Conservation (phyloP, 2,113 vertebrate genomes). For the Petaurus breviceps region DNA sequence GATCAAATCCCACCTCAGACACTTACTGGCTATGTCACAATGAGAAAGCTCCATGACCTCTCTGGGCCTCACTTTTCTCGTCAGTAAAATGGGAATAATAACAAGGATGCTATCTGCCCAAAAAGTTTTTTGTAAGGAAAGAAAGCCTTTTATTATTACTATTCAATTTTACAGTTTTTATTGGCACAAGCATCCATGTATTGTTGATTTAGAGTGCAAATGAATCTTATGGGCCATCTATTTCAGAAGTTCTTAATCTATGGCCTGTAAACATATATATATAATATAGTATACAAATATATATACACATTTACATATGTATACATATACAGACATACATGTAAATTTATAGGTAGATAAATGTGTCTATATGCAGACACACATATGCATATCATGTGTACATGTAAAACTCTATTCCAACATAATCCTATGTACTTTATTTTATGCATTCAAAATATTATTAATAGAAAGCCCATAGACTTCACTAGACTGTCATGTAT, state of each 20-base stretch:
- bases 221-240: not conserved
- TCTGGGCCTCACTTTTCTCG: not conserved
- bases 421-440: not conserved
- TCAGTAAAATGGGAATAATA: not conserved
- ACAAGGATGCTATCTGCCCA: not conserved
- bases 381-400: not conserved
- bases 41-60: not conserved
- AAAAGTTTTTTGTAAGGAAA: not conserved
- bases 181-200: not conserved
- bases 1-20: not conserved
- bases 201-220: not conserved
- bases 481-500: not conserved
- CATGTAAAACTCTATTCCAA: not conserved
- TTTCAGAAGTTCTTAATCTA: not conserved
- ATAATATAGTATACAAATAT: not conserved
- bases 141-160: not conserved
- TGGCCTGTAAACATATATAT: not conserved
- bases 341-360: rapidly evolving
- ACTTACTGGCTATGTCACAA: not conserved
- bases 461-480: not conserved
- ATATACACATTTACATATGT: not conserved
- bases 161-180: not conserved
- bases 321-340: not conserved
- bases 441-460: not conserved
- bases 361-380: not conserved